Evolutionary conservation across 2,113 vertebrate species (phyloP), one percentile per base, ranked within the genome.

Genomic region (Peromyscus leucopus): DNA sequence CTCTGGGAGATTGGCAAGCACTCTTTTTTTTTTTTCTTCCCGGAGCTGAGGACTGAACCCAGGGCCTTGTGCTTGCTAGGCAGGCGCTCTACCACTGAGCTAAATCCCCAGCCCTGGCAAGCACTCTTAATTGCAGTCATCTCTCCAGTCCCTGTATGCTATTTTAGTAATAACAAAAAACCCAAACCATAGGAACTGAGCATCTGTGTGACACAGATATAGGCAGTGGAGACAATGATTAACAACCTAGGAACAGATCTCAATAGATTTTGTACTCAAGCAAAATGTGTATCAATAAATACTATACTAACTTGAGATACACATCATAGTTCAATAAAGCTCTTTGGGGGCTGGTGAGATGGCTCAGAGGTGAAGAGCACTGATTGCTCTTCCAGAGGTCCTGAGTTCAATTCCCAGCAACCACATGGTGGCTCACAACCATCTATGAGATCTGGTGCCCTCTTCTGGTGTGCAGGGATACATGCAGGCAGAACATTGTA

Each of bases 221-320:
- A 95, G 61, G 33, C 15, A 61, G 24, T 86, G 1, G 28, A 5
- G 17, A 39, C 24, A 76, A 91, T n/a, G 28, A 36, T 42, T 88
- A 95, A 83, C 8, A 90, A 74, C 65, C 51, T 42, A 89, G 51
- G 24, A 92, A 39, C 48, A 84, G 51, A 94, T 71, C 12, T 46
- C 84, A 83, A 39, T 1, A 63, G 15, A 69, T n/a, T 83, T 91
- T 94, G 39, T 71, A 90, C 59, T 89, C 8, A 80, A 82, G 71
- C 51, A 96, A 83, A 83, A 86, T 61, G 2, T 90, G 76, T 61
- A 88, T 80, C 79, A 93, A 78, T 57, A 69, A 76, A 51, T 59
- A 82, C 26, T 51, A 67, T 17, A 76, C 33, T 55, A 82, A 93
- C 80, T 86, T 84, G 55, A 96, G 55, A 85, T n/a, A 65, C 24